phyloP scores from a whole-genome alignment of 2,113 vertebrate genomes.

The Gymnarchus niloticus region DNA sequence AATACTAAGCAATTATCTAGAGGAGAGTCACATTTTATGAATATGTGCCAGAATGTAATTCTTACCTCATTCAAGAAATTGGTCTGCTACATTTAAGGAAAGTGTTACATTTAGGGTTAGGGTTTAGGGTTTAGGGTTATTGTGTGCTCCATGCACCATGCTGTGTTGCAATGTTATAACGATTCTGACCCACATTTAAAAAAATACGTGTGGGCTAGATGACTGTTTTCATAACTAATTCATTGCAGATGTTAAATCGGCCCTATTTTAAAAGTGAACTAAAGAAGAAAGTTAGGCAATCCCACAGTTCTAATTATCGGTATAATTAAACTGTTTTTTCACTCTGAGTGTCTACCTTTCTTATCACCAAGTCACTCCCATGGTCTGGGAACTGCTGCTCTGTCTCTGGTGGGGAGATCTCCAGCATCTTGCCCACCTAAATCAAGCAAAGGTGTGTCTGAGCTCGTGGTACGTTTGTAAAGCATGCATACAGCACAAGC shows the following conservation, averaged over 20 bases:
- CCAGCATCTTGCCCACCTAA: conserved; percentile 77
- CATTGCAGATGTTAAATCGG: too few species aligned
- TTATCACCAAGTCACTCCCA: conserved; percentile 75
- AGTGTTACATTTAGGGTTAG: too few species aligned
- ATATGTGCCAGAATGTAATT: too few species aligned
- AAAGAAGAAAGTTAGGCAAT: background rate
- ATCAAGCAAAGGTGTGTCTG: conserved; percentile 21
- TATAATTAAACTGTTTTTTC: background rate
- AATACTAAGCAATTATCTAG: too few species aligned
- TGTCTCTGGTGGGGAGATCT: conserved; percentile 72
- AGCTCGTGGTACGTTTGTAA: background rate
- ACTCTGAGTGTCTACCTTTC: conserved; percentile 65
- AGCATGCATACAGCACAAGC: background rate
- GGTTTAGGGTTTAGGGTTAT: too few species aligned
- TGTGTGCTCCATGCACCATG: background rate
- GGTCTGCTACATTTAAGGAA: too few species aligned
- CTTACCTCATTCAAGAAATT: too few species aligned
- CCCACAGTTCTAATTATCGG: background rate
- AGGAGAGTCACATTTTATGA: too few species aligned
- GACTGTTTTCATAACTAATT: background rate
- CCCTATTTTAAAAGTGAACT: background rate
- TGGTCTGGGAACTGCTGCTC: conserved; percentile 82
- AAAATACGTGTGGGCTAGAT: background rate
- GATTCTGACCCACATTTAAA: background rate
- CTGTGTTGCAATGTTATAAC: background rate